Evolutionary conservation across 2,113 vertebrate species (phyloP).

Genomic region (Sciurus niger): DNA sequence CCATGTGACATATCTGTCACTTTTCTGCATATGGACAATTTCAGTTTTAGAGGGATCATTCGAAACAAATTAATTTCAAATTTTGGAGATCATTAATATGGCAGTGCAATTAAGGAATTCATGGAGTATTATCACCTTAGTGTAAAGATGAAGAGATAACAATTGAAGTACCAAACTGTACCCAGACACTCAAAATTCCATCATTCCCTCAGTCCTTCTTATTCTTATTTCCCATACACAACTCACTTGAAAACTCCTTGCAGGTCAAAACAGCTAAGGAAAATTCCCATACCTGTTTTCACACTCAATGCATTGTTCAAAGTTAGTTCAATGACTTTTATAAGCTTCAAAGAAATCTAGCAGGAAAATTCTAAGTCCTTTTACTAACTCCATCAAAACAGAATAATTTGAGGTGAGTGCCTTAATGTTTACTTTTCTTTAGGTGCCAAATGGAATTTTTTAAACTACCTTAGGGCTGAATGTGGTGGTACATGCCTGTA

Average conservation of each 20-base stretch:
- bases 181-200: background rate
- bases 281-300: slow-evolving; percentile 33
- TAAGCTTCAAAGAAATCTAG: slow-evolving; percentile 59
- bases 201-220: background rate
- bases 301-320: slow-evolving; percentile 51
- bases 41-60: background rate
- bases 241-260: background rate
- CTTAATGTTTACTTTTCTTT: slow-evolving; percentile 40
- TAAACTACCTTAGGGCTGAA: background rate
- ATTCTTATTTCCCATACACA: background rate
- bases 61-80: background rate
- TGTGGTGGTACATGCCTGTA: slow-evolving; percentile 11
- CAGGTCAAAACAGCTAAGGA: slow-evolving; percentile 46
- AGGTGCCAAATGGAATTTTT: slow-evolving; percentile 64
- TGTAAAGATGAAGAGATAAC: slow-evolving; percentile 8
- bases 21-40: slow-evolving; percentile 17
- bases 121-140: background rate
- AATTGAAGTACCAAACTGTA: background rate
- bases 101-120: background rate
- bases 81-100: background rate
- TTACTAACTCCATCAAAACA: slow-evolving; percentile 33
- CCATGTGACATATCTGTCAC: background rate
- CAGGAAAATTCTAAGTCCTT: slow-evolving; percentile 53
- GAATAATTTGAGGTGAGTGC: slow-evolving; percentile 33
- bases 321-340: slow-evolving; percentile 54